Evolutionary conservation across 2,888 invertebrate species (phyloP).

Genomic region (Heliconius charithonia): DNA sequence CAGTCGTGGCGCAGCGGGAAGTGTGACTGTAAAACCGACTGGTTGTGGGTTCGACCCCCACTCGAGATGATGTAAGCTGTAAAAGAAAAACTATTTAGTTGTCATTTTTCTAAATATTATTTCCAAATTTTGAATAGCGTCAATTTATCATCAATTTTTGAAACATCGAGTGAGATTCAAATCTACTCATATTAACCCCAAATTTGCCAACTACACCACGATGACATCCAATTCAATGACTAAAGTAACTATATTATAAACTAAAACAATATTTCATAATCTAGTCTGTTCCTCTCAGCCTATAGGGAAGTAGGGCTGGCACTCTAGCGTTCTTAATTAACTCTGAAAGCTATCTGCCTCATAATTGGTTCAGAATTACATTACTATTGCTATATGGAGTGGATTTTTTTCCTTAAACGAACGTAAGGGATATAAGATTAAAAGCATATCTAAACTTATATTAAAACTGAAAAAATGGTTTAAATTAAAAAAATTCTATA

Average conservation of each 20-base stretch:
- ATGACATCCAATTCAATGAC: neutral
- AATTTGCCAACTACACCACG: neutral
- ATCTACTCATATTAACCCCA: neutral
- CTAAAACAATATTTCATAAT: neutral
- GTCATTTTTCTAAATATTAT: too few species aligned
- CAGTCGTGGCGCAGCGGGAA: too few species aligned
- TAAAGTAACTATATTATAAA: neutral
- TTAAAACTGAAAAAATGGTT: too few species aligned
- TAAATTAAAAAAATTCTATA: too few species aligned
- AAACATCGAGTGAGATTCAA: neutral
- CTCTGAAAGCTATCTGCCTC: constrained; percentile 19
- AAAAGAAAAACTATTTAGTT: too few species aligned
- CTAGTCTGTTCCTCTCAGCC: neutral
- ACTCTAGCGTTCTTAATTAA: constrained; percentile 22
- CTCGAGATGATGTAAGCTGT: too few species aligned
- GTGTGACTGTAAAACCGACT: too few species aligned
- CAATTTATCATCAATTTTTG: too few species aligned
- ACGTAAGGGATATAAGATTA: neutral
- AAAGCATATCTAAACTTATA: neutral
- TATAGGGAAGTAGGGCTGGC: constrained; percentile 7
- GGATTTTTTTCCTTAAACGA: neutral
- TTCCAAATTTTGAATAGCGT: too few species aligned
- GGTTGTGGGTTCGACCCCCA: too few species aligned
- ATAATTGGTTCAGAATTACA: constrained; percentile 13
- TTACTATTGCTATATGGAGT: neutral